These are phyloP conservation scores for Anabas testudineus DNA, from an alignment of 2,797 vertebrate genomes.

Conservation along the genomic window DNA sequence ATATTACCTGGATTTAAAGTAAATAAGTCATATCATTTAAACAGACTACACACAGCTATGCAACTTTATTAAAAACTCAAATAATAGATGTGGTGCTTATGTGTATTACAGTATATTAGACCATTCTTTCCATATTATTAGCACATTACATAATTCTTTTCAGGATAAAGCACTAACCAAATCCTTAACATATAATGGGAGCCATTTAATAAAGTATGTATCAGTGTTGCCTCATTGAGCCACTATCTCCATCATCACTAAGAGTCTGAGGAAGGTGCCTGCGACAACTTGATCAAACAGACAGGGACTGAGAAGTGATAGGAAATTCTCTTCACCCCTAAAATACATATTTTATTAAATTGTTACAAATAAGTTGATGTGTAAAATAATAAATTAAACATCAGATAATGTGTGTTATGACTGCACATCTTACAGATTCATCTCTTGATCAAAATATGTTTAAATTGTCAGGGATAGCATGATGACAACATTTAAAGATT, in stretches of 20 bases:
- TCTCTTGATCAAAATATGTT: constrained; percentile 11
- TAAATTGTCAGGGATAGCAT: not conserved
- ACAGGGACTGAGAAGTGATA: constrained; percentile 14
- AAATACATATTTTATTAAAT: constrained; percentile 12
- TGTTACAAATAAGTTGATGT: constrained; percentile 7
- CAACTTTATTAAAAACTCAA: not conserved
- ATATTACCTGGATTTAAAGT: not conserved
- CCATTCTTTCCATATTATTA: not conserved
- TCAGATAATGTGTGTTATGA: not conserved
- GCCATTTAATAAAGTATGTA: not conserved
- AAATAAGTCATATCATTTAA: no score
- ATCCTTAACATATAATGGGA: not conserved
- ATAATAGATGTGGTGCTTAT: not conserved
- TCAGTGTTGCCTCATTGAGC: constrained; percentile 5
- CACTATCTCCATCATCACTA: constrained; percentile 8
- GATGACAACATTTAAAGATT: constrained; percentile 6
- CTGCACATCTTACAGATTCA: constrained; percentile 7
- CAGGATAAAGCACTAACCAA: not conserved
- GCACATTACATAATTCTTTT: not conserved
- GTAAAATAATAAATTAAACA: constrained; percentile 4
- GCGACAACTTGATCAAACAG: constrained; percentile 35
- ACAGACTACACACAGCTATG: not conserved
- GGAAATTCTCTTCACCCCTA: constrained; percentile 14
- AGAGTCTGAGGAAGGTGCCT: not conserved
- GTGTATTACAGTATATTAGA: not conserved